These are phyloP conservation scores for Laterallus jamaicensis DNA, from an alignment of 2,113 vertebrate species.

Conservation along the genomic window DNA sequence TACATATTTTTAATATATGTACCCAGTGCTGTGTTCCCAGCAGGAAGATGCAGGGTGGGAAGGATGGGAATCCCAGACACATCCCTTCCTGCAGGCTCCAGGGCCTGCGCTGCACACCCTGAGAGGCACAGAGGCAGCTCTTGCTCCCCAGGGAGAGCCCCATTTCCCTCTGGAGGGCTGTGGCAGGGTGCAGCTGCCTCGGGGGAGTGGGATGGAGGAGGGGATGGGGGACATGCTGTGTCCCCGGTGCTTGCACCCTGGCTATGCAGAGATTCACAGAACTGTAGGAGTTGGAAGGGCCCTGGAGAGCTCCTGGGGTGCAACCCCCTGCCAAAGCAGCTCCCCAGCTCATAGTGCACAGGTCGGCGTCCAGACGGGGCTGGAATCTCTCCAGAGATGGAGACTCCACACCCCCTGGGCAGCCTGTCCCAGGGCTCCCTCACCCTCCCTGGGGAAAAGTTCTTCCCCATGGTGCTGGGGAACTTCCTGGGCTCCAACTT, in stretches of 20 bases:
- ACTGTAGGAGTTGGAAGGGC: too few species aligned
- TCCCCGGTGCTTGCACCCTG: background rate
- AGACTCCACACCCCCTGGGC: too few species aligned
- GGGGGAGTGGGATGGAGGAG: rapidly evolving
- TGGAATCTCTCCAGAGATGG: too few species aligned
- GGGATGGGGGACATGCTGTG: background rate
- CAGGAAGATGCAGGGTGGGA: background rate
- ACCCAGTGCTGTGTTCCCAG: rapidly evolving
- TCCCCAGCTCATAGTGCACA: too few species aligned
- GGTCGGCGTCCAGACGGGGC: too few species aligned
- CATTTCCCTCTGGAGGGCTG: background rate
- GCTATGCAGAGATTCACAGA: background rate
- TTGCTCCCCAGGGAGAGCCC: background rate
- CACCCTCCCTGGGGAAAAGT: too few species aligned
- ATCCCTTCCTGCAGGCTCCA: background rate
- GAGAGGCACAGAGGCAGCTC: background rate
- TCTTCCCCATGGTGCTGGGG: too few species aligned
- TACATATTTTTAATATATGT: background rate
- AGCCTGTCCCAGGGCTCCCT: too few species aligned
- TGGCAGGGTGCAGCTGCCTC: background rate
- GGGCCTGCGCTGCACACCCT: background rate
- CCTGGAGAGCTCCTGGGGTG: too few species aligned
- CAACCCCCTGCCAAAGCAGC: too few species aligned
- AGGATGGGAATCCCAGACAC: background rate
- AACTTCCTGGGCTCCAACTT: too few species aligned